Evolutionary conservation across 2,797 vertebrate genomes (phyloP).

Genomic region (Anas acuta): DNA sequence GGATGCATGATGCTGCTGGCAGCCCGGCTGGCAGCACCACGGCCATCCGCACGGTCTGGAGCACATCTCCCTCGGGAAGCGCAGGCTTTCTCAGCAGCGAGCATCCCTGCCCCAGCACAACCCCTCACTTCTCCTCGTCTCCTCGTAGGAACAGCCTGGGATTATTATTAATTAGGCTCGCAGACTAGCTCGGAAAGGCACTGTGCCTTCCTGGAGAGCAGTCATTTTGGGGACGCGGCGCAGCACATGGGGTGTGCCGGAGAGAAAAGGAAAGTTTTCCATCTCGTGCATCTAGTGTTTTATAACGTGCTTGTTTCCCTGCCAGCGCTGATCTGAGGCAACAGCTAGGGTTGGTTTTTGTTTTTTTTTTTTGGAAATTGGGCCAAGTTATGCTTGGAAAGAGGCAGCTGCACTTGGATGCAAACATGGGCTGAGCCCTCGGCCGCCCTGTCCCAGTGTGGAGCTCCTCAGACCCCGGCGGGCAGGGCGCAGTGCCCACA

Average conservation of each 20-base stretch:
- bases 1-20: not conserved
- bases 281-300: not conserved
- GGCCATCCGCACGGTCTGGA: not conserved
- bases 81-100: not conserved
- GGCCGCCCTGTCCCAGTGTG: not conserved
- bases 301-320: not conserved
- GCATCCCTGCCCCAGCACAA: not conserved
- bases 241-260: not conserved
- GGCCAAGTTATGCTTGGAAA: constrained; percentile 40
- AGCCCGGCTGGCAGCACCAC: rapidly evolving
- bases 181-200: not conserved
- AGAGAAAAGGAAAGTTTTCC: not conserved
- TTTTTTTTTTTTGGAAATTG: not conserved
- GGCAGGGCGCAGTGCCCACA: not conserved
- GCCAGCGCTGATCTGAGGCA: constrained; percentile 38
- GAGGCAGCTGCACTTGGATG: not conserved
- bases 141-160: not conserved
- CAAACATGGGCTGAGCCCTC: not conserved
- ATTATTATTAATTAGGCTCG: not conserved
- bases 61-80: not conserved
- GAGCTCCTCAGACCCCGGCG: not conserved
- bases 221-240: not conserved
- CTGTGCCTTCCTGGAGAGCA: not conserved
- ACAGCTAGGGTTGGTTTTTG: constrained; percentile 1
- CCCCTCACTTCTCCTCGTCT: not conserved